These are phyloP conservation scores for Sisor rabdophorus DNA, from an alignment of 2,113 vertebrate species.

Conservation along the genomic window DNA sequence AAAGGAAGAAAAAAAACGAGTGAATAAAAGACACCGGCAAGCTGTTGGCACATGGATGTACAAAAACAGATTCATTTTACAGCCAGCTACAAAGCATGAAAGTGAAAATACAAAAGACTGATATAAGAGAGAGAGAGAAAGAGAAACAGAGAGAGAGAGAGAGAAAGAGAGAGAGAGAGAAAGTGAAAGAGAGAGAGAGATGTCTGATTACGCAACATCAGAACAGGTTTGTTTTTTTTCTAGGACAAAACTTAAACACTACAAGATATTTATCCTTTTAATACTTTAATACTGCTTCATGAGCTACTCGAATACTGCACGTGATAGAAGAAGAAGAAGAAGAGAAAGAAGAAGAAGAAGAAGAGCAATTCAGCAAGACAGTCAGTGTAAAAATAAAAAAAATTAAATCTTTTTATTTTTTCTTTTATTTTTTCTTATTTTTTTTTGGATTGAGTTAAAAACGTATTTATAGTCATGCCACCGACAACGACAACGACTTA, in stretches of 20 bases:
- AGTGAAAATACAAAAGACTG: constrained; percentile 88
- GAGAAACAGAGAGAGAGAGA: constrained; percentile 29
- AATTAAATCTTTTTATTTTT: constrained; percentile 48
- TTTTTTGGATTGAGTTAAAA: constrained; percentile 72
- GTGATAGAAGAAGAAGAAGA: constrained; percentile 52
- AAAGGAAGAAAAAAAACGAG: constrained; percentile 85
- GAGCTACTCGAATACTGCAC: constrained; percentile 85
- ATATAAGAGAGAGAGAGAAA: constrained; percentile 63
- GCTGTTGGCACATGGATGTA: constrained; percentile 99
- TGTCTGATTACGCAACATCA: constrained; percentile 70
- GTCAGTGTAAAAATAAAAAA: constrained; percentile 67
- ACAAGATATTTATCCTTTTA: constrained; percentile 77
- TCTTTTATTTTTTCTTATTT: too few relatives aligned
- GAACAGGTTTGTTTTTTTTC: constrained; percentile 82
- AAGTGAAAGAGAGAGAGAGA: constrained; percentile 49
- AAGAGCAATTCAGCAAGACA: constrained; percentile 41
- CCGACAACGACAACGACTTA: constrained; percentile 87
- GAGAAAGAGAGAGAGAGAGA: constrained; percentile 32
- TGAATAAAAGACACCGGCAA: constrained; percentile 89
- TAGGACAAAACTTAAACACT: constrained; percentile 86
- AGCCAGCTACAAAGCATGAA: constrained; percentile 94
- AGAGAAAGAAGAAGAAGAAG: constrained; percentile 60
- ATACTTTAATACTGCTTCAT: constrained; percentile 80
- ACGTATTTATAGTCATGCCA: constrained; percentile 98
- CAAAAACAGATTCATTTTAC: constrained; percentile 89